Evolutionary conservation across 2,113 vertebrate genomes (phyloP), one percentile per base, ranked within the genome.

Genomic region (Geococcyx californianus): DNA sequence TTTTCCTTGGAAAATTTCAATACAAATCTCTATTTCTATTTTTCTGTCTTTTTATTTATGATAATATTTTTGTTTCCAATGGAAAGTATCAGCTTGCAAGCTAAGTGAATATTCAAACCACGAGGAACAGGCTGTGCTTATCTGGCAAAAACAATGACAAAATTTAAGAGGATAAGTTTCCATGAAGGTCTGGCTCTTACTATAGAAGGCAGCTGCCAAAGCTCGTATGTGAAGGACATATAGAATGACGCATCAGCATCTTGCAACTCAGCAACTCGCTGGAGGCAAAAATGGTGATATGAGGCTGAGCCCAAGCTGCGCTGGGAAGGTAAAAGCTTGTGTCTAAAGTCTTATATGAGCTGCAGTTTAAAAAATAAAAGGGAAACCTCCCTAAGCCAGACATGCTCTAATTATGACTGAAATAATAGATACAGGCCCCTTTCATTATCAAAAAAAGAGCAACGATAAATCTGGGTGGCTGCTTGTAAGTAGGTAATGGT

Each of bases 401-500:
- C 24, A 38, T 77, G 52, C 84, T 70, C 72, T 80, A 91, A 84
- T 94, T 92, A 84, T 25, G 56, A 66, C 2, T 66, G 42, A 88
- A 29, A 31, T 89, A 64, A 92, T 45, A 55, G 66, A 75, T 36
- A 58, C 15, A 70, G 47, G 20, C 29, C 63, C 74, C 34, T 77
- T 84, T 33, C 63, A 74, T 51, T 84, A 78, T 67, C 42, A 81
- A 81, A 92, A 68, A 88, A 70, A 58, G 36, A 81, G 6, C 9
- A 38, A 31, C 19, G 16, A 23, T 74, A 19, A 60, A 36, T 86
- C 76, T 86, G 3, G 1, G 12, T 81, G 60, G 14, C 60, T 95
- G 72, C 42, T 86, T 92, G n/a, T 69, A 92, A 80, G 63, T 59
- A 74, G 55, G 79, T 80, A 94, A 90, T 68, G 68, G 91, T 73